Conservation (phyloP, 2,888 invertebrate species). For the Protophormia terraenovae region DNA sequence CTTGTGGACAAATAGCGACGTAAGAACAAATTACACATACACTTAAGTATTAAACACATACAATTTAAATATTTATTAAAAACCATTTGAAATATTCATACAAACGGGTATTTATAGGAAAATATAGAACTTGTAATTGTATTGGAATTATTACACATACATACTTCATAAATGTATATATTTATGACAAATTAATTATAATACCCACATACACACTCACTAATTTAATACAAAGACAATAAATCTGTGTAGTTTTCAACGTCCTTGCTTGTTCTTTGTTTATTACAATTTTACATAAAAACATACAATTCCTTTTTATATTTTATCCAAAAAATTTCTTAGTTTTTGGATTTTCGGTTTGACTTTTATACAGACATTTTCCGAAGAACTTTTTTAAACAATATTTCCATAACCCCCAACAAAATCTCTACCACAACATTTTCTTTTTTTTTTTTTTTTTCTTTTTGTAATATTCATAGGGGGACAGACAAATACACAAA, state of each 20-base stretch:
- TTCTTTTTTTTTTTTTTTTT: too few species aligned
- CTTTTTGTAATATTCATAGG: not conserved
- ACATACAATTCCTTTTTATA: not conserved
- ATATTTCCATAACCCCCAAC: not conserved
- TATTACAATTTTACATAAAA: not conserved
- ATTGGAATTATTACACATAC: not conserved
- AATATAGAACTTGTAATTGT: too few species aligned
- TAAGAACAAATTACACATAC: not conserved
- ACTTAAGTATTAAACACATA: not conserved
- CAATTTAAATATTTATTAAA: slow-evolving; percentile 5
- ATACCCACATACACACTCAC: not conserved
- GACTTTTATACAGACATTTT: not conserved
- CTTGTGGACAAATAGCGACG: slow-evolving; percentile 29
- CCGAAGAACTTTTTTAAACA: not conserved
- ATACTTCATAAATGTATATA: not conserved
- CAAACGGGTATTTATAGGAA: not conserved
- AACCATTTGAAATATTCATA: not conserved
- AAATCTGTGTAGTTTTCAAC: not conserved
- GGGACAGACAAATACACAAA: not conserved
- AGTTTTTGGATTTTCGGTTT: not conserved
- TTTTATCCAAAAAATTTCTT: not conserved
- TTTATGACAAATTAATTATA: not conserved
- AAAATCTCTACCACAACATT: slow-evolving; percentile 22
- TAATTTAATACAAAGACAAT: too few species aligned
- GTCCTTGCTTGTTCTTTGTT: not conserved